A percentile compares a stretch with the other conserved stretches of the same genome.
phyloP scores from a whole-genome alignment of 2,797 vertebrate genomes.

The Fratercula arctica region DNA sequence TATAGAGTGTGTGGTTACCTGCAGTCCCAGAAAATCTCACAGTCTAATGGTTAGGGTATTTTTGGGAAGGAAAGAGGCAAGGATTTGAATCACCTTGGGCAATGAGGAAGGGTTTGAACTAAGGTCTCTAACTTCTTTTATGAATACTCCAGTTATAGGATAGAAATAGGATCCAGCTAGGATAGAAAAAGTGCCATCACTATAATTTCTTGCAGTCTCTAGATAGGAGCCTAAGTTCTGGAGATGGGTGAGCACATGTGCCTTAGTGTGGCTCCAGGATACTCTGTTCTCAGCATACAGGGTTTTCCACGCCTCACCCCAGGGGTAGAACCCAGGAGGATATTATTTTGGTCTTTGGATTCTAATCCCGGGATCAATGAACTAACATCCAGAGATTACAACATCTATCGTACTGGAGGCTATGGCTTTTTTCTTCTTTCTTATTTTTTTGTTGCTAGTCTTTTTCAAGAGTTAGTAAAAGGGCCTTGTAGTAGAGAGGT shows the following conservation, averaged over 20 bases:
- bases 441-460: not conserved
- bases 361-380: not conserved
- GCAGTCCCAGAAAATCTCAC: not conserved
- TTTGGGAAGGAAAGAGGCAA: not conserved
- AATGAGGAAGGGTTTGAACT: not conserved
- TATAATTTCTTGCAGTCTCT: not conserved
- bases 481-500: not conserved
- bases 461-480: not conserved
- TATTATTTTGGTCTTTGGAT: not conserved
- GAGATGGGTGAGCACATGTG: accelerated
- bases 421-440: accelerated
- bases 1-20: not conserved
- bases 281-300: not conserved
- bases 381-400: not conserved
- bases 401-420: not conserved
- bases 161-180: not conserved
- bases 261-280: not conserved
- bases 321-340: not conserved
- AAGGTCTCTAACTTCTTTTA: not conserved
- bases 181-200: not conserved
- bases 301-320: not conserved
- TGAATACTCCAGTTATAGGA: not conserved
- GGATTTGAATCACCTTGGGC: not conserved
- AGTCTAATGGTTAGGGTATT: not conserved
- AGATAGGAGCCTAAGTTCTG: not conserved